A percentile compares a stretch with the other conserved stretches of the same genome.
These are phyloP conservation scores for Drosophila willistoni DNA, from an alignment of 1,140 invertebrate genomes.

Conservation along the genomic window DNA sequence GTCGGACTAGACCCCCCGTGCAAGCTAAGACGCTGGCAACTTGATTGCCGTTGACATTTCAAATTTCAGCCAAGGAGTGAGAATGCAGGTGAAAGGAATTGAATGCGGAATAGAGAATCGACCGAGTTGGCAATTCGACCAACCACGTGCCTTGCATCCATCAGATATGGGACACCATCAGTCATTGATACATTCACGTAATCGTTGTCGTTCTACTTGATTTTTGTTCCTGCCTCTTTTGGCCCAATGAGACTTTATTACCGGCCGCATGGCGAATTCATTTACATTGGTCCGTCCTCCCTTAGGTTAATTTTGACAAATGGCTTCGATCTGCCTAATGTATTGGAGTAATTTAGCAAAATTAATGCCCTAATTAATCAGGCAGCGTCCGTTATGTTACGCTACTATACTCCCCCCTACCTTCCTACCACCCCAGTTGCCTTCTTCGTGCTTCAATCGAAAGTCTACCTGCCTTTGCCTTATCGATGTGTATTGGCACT, in stretches of 20 bases:
- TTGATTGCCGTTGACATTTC: slow-evolving; percentile 56
- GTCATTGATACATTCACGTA: slow-evolving; percentile 55
- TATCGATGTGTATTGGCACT: slow-evolving; percentile 53
- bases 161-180: slow-evolving; percentile 31
- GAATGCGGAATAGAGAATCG: not conserved
- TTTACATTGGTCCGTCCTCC: slow-evolving; percentile 54
- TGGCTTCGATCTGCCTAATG: slow-evolving; percentile 80
- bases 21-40: slow-evolving; percentile 29
- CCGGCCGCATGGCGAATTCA: slow-evolving; percentile 51
- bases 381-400: slow-evolving; percentile 37
- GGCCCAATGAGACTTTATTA: slow-evolving; percentile 11
- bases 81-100: not conserved
- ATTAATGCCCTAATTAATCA: slow-evolving; percentile 82
- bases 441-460: not conserved
- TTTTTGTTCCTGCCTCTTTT: slow-evolving; percentile 20
- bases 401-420: slow-evolving; percentile 4
- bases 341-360: slow-evolving; percentile 82
- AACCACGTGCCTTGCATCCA: slow-evolving; percentile 46
- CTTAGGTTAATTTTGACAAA: slow-evolving; percentile 83
- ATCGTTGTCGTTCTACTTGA: slow-evolving; percentile 41
- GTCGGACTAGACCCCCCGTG: not conserved
- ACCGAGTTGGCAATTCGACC: slow-evolving; percentile 10
- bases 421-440: not conserved
- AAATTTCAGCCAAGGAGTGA: slow-evolving; percentile 1
- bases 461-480: slow-evolving; percentile 53